phyloP scores from a whole-genome alignment of 2,797 vertebrate genomes.

The Dermochelys coriacea region DNA sequence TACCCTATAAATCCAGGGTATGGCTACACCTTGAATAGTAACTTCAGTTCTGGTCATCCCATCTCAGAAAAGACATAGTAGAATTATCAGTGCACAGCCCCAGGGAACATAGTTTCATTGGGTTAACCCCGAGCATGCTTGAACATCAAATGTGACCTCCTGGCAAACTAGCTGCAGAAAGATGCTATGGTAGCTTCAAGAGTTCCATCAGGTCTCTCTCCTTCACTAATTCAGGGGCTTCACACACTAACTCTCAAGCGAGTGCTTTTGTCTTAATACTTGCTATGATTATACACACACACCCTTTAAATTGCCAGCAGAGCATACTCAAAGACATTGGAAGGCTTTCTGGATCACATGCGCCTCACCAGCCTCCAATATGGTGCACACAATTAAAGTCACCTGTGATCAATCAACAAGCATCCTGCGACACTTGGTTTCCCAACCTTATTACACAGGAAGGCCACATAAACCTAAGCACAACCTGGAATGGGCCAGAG shows the following conservation, averaged over 20 bases:
- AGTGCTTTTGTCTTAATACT: rapidly evolving
- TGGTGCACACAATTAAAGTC: not conserved
- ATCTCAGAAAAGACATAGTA: too few species aligned
- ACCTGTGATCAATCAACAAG: not conserved
- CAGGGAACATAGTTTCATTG: too few species aligned
- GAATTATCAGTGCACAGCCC: not conserved
- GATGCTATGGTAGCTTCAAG: not conserved
- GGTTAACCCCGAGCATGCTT: too few species aligned
- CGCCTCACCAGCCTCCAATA: not conserved
- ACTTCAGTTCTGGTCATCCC: too few species aligned
- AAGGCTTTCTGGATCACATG: not conserved
- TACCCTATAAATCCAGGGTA: too few species aligned
- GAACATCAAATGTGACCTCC: rapidly evolving
- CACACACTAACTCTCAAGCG: not conserved
- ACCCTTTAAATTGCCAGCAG: not conserved
- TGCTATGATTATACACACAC: not conserved
- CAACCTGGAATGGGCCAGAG: not conserved
- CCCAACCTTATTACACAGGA: not conserved
- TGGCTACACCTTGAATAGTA: too few species aligned
- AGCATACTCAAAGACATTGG: not conserved
- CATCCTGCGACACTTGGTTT: not conserved
- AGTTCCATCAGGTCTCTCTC: not conserved
- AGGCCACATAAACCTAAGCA: not conserved
- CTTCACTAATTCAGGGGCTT: not conserved
- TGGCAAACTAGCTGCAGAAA: not conserved